Conservation (phyloP, 2,888 invertebrate species). For the Podotricha telesiphe region DNA sequence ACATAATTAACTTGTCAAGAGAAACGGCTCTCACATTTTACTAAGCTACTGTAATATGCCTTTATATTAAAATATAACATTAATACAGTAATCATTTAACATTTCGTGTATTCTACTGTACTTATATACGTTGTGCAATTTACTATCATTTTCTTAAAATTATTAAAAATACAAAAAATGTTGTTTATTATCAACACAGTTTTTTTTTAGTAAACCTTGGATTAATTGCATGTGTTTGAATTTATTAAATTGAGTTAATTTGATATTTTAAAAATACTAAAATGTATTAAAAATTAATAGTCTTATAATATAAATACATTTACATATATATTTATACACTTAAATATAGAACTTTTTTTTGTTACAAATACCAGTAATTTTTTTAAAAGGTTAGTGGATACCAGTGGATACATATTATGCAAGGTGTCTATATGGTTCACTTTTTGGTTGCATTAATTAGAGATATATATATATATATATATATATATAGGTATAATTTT, state of each 20-base stretch:
- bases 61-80: constrained; percentile 4
- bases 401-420: background rate
- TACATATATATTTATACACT: too few species aligned
- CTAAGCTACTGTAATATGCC: constrained; percentile 31
- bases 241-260: too few species aligned
- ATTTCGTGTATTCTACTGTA: background rate
- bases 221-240: too few species aligned
- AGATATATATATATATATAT: too few species aligned
- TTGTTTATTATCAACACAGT: background rate
- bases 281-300: too few species aligned
- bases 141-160: background rate
- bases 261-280: too few species aligned
- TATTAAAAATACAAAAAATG: background rate
- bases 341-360: background rate
- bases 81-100: background rate
- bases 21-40: constrained; percentile 41
- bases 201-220: background rate
- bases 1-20: constrained; percentile 47
- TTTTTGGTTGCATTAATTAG: background rate
- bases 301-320: too few species aligned
- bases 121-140: background rate
- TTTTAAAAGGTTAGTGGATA: background rate
- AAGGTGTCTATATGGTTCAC: background rate
- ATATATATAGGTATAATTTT: too few species aligned
- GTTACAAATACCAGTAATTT: background rate